These are phyloP conservation scores for Sarcophaga variegata DNA, from an alignment of 2,888 invertebrate genomes.

Conservation along the genomic window DNA sequence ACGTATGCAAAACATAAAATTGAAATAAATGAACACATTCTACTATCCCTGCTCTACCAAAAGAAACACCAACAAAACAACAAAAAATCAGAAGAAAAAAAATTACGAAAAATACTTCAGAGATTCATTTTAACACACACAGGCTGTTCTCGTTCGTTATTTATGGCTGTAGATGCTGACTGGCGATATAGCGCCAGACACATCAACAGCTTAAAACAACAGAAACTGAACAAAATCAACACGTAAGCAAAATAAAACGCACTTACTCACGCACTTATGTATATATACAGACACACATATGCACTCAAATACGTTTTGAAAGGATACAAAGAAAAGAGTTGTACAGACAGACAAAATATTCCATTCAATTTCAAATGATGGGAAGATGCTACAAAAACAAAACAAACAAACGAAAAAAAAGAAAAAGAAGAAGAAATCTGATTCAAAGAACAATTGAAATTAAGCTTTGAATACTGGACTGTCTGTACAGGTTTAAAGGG, in stretches of 20 bases:
- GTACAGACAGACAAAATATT: not conserved
- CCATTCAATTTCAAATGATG: slow-evolving; percentile 54
- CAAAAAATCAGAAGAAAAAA: not conserved
- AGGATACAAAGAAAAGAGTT: slow-evolving; percentile 24
- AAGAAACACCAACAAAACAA: not conserved
- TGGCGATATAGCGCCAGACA: slow-evolving; percentile 79
- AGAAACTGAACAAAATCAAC: slow-evolving; percentile 32
- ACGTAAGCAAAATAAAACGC: slow-evolving; percentile 38
- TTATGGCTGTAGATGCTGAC: slow-evolving; percentile 78
- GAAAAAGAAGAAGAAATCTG: not conserved
- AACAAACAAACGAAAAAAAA: not conserved
- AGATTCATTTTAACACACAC: slow-evolving; percentile 46
- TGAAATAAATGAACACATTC: slow-evolving; percentile 64
- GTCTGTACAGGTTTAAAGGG: not conserved
- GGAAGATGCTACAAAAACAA: slow-evolving; percentile 25
- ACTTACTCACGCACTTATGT: slow-evolving; percentile 16
- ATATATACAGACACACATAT: not conserved
- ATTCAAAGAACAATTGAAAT: not conserved
- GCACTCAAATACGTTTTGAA: slow-evolving; percentile 1
- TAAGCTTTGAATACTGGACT: not conserved
- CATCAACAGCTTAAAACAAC: slow-evolving; percentile 71
- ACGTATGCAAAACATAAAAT: slow-evolving; percentile 25
- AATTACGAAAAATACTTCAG: not conserved
- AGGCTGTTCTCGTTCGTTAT: slow-evolving; percentile 72
- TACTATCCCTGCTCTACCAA: not conserved